These are phyloP conservation scores for Tyria jacobaeae DNA, from an alignment of 2,888 invertebrate genomes.

Conservation along the genomic window DNA sequence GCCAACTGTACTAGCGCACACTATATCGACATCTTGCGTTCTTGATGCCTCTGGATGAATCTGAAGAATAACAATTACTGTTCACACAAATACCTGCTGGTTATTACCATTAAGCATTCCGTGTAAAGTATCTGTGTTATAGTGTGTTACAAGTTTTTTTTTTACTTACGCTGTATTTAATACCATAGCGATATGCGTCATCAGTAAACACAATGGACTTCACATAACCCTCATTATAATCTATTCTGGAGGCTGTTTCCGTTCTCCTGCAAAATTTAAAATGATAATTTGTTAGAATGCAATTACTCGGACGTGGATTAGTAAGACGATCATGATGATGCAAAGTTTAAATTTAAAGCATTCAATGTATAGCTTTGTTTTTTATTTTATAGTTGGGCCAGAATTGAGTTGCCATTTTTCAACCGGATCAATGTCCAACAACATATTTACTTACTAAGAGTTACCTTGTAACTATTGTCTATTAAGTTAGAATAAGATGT, in stretches of 20 bases:
- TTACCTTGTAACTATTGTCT: too few species aligned
- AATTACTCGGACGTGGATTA: not conserved
- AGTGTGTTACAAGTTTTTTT: not conserved
- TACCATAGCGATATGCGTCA: slow-evolving; percentile 30
- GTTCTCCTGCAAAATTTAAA: slow-evolving; percentile 54
- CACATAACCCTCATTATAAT: slow-evolving; percentile 65
- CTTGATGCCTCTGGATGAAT: slow-evolving; percentile 56
- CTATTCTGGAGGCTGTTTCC: slow-evolving; percentile 56
- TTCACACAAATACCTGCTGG: too few species aligned
- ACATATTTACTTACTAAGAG: too few species aligned
- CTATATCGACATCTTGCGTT: slow-evolving; percentile 22
- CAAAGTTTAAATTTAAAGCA: too few species aligned
- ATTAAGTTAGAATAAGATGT: too few species aligned
- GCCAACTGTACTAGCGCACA: slow-evolving; percentile 19
- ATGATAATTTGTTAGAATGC: not conserved
- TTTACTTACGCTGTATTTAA: slow-evolving; percentile 50
- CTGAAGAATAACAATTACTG: slow-evolving; percentile 35
- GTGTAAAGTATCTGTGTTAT: too few species aligned
- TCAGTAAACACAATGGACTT: slow-evolving; percentile 43
- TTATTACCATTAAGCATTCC: too few species aligned
- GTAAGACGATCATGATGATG: too few species aligned
- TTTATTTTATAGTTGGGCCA: too few species aligned
- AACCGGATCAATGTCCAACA: too few species aligned
- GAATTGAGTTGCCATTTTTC: too few species aligned
- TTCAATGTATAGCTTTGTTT: too few species aligned